Evolutionary conservation across 2,113 vertebrate species (phyloP).

Genomic region (Emydura subglobosa): DNA sequence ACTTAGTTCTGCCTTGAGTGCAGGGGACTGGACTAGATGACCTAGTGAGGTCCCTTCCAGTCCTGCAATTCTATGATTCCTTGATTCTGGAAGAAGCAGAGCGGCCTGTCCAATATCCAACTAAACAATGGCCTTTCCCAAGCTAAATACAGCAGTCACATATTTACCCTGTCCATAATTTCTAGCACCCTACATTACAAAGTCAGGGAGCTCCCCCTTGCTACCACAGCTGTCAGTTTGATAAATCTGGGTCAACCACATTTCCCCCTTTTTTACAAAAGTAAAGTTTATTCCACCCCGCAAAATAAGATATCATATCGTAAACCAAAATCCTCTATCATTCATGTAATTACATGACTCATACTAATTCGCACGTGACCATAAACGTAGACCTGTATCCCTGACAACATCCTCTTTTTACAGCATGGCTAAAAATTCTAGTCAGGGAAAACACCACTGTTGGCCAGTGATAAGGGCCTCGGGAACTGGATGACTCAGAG

Average conservation of each 20-base stretch:
- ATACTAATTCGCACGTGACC: slow-evolving; percentile 65
- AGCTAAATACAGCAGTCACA: neutral
- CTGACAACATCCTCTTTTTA: neutral
- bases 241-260: neutral
- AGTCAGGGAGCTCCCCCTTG: neutral
- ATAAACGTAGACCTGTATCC: slow-evolving; percentile 48
- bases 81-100: neutral
- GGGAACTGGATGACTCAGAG: too few species aligned
- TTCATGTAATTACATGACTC: slow-evolving; percentile 63
- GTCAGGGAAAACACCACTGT: neutral
- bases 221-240: neutral
- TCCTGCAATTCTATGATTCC: too few species aligned
- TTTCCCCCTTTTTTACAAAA: neutral
- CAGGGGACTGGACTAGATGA: too few species aligned
- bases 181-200: neutral
- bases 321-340: slow-evolving; percentile 13
- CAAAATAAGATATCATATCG: slow-evolving; percentile 5
- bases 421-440: neutral
- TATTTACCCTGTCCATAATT: neutral
- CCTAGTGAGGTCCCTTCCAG: too few species aligned
- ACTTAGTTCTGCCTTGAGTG: too few species aligned
- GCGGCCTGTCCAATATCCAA: neutral
- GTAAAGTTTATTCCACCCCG: neutral
- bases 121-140: neutral
- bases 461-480: too few species aligned